Conservation (phyloP, 2,797 vertebrate genomes). For the Bradypodion ventrale region DNA sequence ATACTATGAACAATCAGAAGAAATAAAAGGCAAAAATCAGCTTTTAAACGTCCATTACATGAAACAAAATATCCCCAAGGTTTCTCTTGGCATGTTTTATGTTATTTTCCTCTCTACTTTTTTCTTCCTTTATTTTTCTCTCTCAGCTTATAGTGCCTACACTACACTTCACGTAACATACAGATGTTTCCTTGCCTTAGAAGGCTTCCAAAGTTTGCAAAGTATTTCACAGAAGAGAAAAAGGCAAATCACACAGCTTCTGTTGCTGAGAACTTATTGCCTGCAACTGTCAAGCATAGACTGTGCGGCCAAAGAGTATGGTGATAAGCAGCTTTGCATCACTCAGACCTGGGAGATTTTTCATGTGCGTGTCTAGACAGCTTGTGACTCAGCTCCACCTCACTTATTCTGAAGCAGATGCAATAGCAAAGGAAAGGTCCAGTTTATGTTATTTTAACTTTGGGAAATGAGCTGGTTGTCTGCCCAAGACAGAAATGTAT, state of each 20-base stretch:
- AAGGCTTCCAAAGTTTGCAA: neutral
- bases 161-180: neutral
- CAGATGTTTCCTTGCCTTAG: neutral
- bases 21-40: neutral
- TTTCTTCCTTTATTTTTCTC: neutral
- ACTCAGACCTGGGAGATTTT: neutral
- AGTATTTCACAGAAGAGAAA: neutral
- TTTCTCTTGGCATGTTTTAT: neutral
- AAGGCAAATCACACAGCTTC: constrained; percentile 23
- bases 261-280: fast-evolving
- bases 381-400: constrained; percentile 25
- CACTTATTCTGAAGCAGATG: neutral
- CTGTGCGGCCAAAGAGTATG: constrained; percentile 11
- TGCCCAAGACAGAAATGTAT: constrained; percentile 4
- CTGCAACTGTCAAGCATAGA: constrained; percentile 41
- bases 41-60: neutral
- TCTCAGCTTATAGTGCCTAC: neutral
- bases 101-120: neutral
- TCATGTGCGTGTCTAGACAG: constrained; percentile 35
- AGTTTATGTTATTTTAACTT: neutral
- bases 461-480: constrained; percentile 40
- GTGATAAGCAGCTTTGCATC: constrained; percentile 12
- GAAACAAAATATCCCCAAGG: neutral
- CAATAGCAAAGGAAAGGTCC: constrained; percentile 16
- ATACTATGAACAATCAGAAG: neutral